phyloP scores from a whole-genome alignment of 2,797 vertebrate species.

The Sciaenops ocellatus region DNA sequence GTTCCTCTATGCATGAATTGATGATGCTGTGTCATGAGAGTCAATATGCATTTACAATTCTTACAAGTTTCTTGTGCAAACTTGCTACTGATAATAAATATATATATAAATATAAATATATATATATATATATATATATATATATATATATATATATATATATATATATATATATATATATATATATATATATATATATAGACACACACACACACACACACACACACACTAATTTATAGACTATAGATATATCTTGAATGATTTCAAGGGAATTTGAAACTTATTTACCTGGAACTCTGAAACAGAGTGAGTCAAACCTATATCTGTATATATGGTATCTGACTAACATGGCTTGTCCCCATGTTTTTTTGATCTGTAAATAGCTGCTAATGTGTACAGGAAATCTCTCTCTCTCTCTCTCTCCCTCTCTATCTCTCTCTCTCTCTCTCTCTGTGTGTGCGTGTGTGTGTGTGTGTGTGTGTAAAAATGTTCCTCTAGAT shows the following conservation, averaged over 20 bases:
- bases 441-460: not conserved
- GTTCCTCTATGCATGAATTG: constrained; percentile 84
- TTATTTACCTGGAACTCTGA: constrained; percentile 58
- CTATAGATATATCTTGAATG: constrained; percentile 26
- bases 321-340: constrained; percentile 50
- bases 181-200: constrained; percentile 23
- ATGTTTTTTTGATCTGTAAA: constrained; percentile 68
- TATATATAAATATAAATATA: constrained; percentile 3
- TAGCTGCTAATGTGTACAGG: constrained; percentile 65
- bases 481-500: constrained; percentile 34
- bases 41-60: constrained; percentile 75
- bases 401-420: constrained; percentile 33
- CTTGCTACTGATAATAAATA: constrained; percentile 47
- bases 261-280: constrained; percentile 69
- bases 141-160: constrained; percentile 28
- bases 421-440: too few relatives aligned
- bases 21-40: constrained; percentile 70
- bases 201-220: too few relatives aligned
- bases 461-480: constrained; percentile 25
- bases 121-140: constrained; percentile 3
- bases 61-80: constrained; percentile 71
- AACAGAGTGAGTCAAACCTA: constrained; percentile 50
- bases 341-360: constrained; percentile 63
- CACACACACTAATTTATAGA: constrained; percentile 2
- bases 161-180: constrained; percentile 6